Percentiles rank a stretch among this genome's conserved stretches.
Evolutionary conservation across 2,888 invertebrate species (phyloP).

Genomic region (Drepanosiphum platanoidis): DNA sequence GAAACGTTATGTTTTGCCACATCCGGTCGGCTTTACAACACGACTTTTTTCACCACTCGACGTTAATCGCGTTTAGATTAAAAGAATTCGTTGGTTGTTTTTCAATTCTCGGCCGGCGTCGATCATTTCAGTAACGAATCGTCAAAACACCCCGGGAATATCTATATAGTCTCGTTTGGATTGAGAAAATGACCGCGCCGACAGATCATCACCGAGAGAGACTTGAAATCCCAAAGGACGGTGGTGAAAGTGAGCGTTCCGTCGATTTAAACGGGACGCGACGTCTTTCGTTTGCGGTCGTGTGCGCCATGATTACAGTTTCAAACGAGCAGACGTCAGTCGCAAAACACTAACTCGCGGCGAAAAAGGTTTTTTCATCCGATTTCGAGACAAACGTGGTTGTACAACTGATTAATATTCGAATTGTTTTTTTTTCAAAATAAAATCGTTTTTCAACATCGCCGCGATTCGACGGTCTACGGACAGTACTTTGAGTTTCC

Average conservation of each 20-base stretch:
- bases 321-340: not conserved
- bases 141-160: slow-evolving; percentile 13
- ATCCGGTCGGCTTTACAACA: too few relatives aligned
- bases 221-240: not conserved
- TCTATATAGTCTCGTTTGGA: not conserved
- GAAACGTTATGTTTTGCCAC: too few relatives aligned
- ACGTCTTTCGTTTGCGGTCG: too few relatives aligned
- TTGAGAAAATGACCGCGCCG: not conserved
- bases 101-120: not conserved
- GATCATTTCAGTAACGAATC: not conserved
- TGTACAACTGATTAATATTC: not conserved
- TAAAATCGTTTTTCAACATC: too few relatives aligned
- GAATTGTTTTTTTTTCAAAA: too few relatives aligned
- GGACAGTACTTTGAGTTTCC: too few relatives aligned
- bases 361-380: not conserved
- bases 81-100: not conserved
- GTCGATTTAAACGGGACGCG: not conserved
- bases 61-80: too few relatives aligned
- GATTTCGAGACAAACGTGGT: not conserved
- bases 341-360: not conserved
- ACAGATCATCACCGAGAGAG: slow-evolving; percentile 15
- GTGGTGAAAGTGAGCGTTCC: not conserved
- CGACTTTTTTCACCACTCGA: too few relatives aligned
- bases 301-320: slow-evolving; percentile 14
- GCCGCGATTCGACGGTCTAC: too few relatives aligned